These are phyloP conservation scores for Acleris sparsana DNA, from an alignment of 2,888 invertebrate species.

Conservation along the genomic window DNA sequence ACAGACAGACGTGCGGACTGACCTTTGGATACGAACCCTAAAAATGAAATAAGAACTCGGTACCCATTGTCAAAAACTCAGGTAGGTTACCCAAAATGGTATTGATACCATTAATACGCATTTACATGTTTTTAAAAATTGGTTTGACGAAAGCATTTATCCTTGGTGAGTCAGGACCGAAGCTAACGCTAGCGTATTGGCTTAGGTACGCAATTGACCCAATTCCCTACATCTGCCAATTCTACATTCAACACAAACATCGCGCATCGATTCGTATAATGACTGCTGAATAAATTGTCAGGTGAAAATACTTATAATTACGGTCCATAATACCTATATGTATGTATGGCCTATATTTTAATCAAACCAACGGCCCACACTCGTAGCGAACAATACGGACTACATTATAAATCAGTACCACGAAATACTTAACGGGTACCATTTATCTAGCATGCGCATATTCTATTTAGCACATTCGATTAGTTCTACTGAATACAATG, in stretches of 20 bases:
- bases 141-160: conserved; percentile 63
- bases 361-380: conserved; percentile 53
- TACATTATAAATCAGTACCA: conserved; percentile 49
- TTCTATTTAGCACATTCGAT: conserved; percentile 57
- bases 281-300: conserved; percentile 38
- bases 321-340: no score
- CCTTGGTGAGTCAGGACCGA: conserved; percentile 65
- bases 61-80: not conserved
- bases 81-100: not conserved
- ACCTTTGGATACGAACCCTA: no score
- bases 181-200: conserved; percentile 67
- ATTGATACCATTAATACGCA: conserved; percentile 38
- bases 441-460: conserved; percentile 53
- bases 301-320: conserved; percentile 7
- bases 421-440: conserved; percentile 49
- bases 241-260: conserved; percentile 56
- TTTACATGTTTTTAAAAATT: conserved; percentile 56
- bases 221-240: conserved; percentile 72
- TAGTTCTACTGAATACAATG: conserved; percentile 69
- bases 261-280: conserved; percentile 58
- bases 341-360: conserved; percentile 46
- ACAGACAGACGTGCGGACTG: no score
- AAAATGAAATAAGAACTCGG: no score
- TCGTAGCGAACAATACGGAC: conserved; percentile 61
- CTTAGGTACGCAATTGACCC: conserved; percentile 68